Evolutionary conservation across 2,797 vertebrate species (phyloP).

Genomic region (Argyrosomus regius): DNA sequence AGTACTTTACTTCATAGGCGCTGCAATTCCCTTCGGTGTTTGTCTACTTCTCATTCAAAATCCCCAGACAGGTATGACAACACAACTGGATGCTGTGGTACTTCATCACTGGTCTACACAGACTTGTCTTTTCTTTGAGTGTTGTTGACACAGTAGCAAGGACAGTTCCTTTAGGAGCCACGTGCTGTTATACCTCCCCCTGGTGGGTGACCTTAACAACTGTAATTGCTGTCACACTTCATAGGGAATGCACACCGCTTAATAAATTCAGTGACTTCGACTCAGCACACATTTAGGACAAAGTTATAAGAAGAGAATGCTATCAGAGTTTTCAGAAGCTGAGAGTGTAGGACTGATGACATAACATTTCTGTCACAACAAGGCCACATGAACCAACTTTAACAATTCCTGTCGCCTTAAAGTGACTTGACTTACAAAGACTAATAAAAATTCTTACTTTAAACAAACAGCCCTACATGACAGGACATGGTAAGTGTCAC

Average conservation of each 20-base stretch:
- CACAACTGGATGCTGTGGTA: neutral
- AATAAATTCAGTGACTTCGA: conserved; percentile 8
- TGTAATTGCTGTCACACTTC: conserved; percentile 36
- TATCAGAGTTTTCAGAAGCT: neutral
- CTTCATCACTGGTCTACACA: conserved; percentile 6
- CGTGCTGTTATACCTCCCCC: conserved; percentile 67
- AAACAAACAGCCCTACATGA: neutral
- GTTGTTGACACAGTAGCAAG: conserved; percentile 31
- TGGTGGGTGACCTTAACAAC: conserved; percentile 67
- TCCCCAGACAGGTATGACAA: conserved; percentile 9
- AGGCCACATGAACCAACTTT: neutral
- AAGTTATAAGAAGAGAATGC: neutral
- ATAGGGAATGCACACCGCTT: neutral
- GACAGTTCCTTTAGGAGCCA: conserved; percentile 35
- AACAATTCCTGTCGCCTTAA: neutral
- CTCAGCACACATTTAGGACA: neutral
- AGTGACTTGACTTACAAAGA: neutral
- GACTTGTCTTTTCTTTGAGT: conserved; percentile 5
- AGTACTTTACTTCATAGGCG: conserved; percentile 14
- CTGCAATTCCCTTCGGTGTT: neutral
- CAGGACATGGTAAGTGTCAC: neutral
- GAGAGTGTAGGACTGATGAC: neutral
- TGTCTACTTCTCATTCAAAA: conserved; percentile 23
- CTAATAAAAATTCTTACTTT: neutral
- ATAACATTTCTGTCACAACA: neutral